phyloP scores from a whole-genome alignment of 1,140 invertebrate species.

The Brachionus plicatilis region DNA sequence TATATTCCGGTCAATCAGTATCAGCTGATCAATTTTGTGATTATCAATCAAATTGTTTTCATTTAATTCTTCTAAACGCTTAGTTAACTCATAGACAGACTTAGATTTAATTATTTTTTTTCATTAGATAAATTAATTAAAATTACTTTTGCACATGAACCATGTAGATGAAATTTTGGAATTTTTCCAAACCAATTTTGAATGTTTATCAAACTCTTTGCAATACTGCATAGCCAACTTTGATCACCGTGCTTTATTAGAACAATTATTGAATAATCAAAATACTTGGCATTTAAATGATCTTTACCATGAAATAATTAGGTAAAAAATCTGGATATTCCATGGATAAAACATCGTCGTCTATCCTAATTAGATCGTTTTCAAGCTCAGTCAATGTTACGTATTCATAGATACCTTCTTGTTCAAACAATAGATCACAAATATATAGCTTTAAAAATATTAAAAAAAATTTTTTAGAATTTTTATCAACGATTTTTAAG shows the following conservation, averaged over 20 bases:
- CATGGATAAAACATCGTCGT: constrained; percentile 37
- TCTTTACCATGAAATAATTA: constrained; percentile 23
- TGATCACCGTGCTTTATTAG: constrained; percentile 32
- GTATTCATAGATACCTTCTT: constrained; percentile 27
- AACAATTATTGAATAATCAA: neutral
- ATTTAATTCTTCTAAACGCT: neutral
- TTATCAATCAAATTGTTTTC: neutral
- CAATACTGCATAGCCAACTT: neutral
- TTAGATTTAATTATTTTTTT: neutral
- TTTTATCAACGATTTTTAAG: too few species aligned
- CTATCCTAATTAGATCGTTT: constrained; percentile 31
- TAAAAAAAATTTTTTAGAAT: neutral
- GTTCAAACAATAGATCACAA: constrained; percentile 20
- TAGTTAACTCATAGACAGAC: constrained; percentile 10
- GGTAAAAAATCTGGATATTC: constrained; percentile 24
- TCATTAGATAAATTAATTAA: neutral
- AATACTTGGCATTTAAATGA: neutral
- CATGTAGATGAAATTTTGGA: constrained; percentile 37
- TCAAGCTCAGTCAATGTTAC: neutral
- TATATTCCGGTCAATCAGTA: constrained; percentile 28
- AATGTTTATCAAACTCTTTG: constrained; percentile 18
- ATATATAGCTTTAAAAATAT: neutral
- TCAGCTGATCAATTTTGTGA: constrained; percentile 25
- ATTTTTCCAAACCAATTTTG: constrained; percentile 24
- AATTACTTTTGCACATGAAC: constrained; percentile 27